Evolutionary conservation across 2,113 vertebrate genomes (phyloP), one percentile per base, ranked within the genome.

Genomic region (Triplophysa siluroides): DNA sequence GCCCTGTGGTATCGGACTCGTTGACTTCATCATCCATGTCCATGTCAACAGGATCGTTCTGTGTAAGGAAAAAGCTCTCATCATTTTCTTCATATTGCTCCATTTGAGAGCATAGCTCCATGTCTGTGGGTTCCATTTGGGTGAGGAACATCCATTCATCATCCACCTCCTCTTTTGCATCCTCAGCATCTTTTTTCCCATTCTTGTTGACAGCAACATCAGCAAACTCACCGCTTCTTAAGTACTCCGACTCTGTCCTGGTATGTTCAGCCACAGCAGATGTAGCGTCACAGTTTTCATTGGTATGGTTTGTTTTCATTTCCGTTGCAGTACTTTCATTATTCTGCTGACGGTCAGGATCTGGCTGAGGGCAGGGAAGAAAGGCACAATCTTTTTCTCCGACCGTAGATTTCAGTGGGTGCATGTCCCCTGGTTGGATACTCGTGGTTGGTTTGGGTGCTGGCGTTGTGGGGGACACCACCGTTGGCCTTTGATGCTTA

Each of bases 141-240:
- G 94, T 96, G 83, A 94, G 85, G 81, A 89, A 91, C 0, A 94
- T 87, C 65, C 84, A 75, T 5, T 89, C 82, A 29, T 90, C 88
- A 23, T 91, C 88, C 2, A 26, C 16, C 4, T 58, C 68, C 1
- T 92, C 9, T 29, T 26, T 43, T 12, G n/a, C 9, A 38, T 1
- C n/a, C 3, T 8, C 9, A 63, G 21, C 1, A 10, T 41, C 14
- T 63, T 63, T 50, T 52, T 80, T 26, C 38, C 18, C n/a, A 52
- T 72, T 33, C 3, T 50, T n/a, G 54, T 16, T 33, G 70, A 43
- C 9, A 26, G 19, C 18, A 16, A n/a, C 43, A 14, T 76, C 56
- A 60, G 13, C 61, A 47, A 1, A 2, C 13, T 76, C 50, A 58
- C 13, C 67, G 18, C 16, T 41, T 23, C 67, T 26, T 29, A 69